Percentiles rank a stretch among this genome's conserved stretches.
Conservation (phyloP, 2,113 vertebrate genomes). For the Poicephalus meyeri region DNA sequence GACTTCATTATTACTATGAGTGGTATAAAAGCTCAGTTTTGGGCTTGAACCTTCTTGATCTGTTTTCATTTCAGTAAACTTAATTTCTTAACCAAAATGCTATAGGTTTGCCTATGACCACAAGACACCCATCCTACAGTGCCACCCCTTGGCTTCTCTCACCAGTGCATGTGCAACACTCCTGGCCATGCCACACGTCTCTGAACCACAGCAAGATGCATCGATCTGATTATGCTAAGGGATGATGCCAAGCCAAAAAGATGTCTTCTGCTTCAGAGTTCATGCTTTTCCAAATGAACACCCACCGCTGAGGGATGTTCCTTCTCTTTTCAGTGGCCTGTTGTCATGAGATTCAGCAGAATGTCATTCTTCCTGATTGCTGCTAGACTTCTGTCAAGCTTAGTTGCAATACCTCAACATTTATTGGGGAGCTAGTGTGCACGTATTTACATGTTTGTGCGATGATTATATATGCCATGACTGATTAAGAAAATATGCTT, state of each 20-base stretch:
- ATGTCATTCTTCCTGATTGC: fast-evolving
- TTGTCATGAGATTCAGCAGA: not conserved
- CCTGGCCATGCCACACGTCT: too few species aligned
- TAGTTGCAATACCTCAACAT: not conserved
- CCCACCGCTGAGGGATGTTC: not conserved
- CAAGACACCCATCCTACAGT: fast-evolving
- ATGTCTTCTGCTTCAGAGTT: not conserved
- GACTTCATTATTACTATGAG: not conserved
- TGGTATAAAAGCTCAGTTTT: not conserved
- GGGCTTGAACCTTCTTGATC: not conserved
- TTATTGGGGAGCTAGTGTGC: not conserved
- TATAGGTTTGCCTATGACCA: not conserved
- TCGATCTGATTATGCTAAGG: fast-evolving
- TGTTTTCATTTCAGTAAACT: not conserved
- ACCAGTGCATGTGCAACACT: fast-evolving
- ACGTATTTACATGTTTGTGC: not conserved
- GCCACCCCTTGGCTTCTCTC: not conserved
- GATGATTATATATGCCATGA: not conserved
- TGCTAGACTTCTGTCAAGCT: not conserved
- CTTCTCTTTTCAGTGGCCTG: not conserved
- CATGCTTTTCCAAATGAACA: not conserved
- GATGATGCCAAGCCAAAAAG: not conserved
- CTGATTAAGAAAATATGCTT: not conserved
- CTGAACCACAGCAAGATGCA: fast-evolving
- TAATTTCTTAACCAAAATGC: not conserved